A percentile compares a stretch with the other conserved stretches of the same genome.
phyloP scores from a whole-genome alignment of 2,888 invertebrate genomes.

The Rhimphoctona megacephalus region DNA sequence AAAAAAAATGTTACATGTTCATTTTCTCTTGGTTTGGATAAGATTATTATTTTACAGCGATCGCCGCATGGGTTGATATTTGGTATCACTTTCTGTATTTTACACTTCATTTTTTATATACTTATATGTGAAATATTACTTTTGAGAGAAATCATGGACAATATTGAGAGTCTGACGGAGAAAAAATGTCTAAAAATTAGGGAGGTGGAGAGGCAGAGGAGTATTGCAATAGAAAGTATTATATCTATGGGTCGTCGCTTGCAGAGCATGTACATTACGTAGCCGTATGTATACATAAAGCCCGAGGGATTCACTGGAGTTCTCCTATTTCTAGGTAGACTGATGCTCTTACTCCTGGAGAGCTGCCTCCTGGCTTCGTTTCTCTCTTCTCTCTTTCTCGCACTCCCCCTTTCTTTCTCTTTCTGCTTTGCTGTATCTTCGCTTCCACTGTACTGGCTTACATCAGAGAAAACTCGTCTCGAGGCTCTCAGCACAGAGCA shows the following conservation, averaged over 20 bases:
- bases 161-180: background rate
- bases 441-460: constrained; percentile 40
- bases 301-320: constrained; percentile 52
- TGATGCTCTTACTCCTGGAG: constrained; percentile 52
- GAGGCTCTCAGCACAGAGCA: constrained; percentile 24
- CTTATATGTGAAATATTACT: background rate
- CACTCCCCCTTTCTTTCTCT: background rate
- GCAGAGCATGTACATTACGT: constrained; percentile 36
- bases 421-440: constrained; percentile 33
- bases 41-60: background rate
- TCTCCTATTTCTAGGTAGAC: constrained; percentile 59
- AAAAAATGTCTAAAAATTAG: background rate
- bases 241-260: constrained; percentile 16
- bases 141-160: background rate
- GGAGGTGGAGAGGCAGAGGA: background rate
- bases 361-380: constrained; percentile 44
- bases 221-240: background rate
- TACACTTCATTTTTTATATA: background rate
- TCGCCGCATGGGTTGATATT: background rate
- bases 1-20: background rate
- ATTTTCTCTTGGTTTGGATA: background rate
- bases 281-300: constrained; percentile 31
- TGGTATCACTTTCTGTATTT: background rate
- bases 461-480: constrained; percentile 41
- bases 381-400: constrained; percentile 2